These are phyloP conservation scores for Aphelenchoides besseyi DNA, from an alignment of 1,140 invertebrate genomes.

Conservation along the genomic window DNA sequence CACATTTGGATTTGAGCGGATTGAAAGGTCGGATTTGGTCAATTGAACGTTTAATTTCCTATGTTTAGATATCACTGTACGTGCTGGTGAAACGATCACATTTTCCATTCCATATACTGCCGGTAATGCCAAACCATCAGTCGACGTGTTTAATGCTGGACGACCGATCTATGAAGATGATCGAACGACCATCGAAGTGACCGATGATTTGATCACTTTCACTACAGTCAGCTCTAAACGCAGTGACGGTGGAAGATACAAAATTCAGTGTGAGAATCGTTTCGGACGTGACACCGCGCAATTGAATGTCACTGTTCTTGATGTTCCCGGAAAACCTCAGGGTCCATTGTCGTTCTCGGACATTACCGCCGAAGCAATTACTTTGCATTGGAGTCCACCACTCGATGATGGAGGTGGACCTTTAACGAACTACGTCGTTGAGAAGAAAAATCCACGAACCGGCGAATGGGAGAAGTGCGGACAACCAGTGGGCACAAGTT, in stretches of 20 bases:
- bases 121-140: conserved; percentile 83
- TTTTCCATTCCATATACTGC: conserved; percentile 90
- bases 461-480: conserved; percentile 82
- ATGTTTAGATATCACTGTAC: conserved; percentile 76
- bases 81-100: conserved; percentile 92
- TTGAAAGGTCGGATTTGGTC: conserved; percentile 71
- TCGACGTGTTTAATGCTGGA: conserved; percentile 74
- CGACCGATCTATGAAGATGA: conserved; percentile 59
- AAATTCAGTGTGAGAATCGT: conserved; percentile 79
- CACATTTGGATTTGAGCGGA: conserved; percentile 83
- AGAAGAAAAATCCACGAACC: conserved; percentile 77
- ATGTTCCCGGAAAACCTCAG: conserved; percentile 66
- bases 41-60: too few relatives aligned
- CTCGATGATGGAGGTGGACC: conserved; percentile 77
- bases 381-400: conserved; percentile 90
- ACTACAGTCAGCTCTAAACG: conserved; percentile 86
- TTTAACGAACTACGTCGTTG: conserved; percentile 92
- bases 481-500: conserved; percentile 82
- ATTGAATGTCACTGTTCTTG: conserved; percentile 58
- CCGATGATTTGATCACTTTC: conserved; percentile 79
- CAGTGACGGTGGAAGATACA: conserved; percentile 82
- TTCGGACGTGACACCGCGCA: conserved; percentile 57
- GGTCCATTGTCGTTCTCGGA: conserved; percentile 81
- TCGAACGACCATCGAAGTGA: conserved; percentile 63
- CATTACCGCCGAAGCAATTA: conserved; percentile 88